Percentiles rank a stretch among this genome's conserved stretches.
Evolutionary conservation across 2,888 invertebrate species (phyloP).

Genomic region (Pterostichus niger): DNA sequence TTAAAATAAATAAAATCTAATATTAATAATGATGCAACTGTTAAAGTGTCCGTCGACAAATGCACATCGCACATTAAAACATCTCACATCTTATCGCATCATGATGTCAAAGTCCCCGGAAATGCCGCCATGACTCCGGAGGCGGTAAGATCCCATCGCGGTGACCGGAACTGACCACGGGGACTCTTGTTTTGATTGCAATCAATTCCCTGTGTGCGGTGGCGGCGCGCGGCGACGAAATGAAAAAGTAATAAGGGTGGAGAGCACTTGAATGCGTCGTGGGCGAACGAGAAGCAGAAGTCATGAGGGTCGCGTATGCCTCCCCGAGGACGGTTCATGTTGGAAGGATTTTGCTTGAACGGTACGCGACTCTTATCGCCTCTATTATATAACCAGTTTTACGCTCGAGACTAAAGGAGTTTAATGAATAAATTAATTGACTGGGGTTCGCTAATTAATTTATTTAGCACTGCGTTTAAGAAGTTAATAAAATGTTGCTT

Average conservation of each 20-base stretch:
- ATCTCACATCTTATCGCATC: neutral
- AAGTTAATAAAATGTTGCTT: neutral
- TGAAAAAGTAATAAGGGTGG: conserved; percentile 67
- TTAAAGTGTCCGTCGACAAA: neutral
- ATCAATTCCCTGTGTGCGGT: conserved; percentile 57
- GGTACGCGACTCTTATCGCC: conserved; percentile 58
- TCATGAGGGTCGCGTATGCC: conserved; percentile 44
- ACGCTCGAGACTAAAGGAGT: conserved; percentile 29
- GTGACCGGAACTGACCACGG: conserved; percentile 64
- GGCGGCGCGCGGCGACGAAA: conserved; percentile 35
- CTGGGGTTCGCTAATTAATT: conserved; percentile 52
- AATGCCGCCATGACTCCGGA: neutral
- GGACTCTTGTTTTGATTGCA: conserved; percentile 67
- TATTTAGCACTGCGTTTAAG: neutral
- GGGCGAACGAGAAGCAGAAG: too few species aligned
- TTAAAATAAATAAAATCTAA: too few species aligned
- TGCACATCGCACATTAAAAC: neutral
- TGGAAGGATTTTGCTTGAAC: conserved; percentile 47
- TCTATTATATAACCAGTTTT: conserved; percentile 64
- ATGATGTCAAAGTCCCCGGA: conserved; percentile 24
- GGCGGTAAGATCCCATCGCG: conserved; percentile 44
- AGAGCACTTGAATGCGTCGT: conserved; percentile 53
- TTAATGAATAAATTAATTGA: conserved; percentile 66
- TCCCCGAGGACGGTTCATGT: conserved; percentile 47
- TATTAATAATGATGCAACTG: too few species aligned